Percentiles rank a stretch among this genome's conserved stretches.
phyloP scores from a whole-genome alignment of 1,140 invertebrate genomes.

The Brachionus rubens region DNA sequence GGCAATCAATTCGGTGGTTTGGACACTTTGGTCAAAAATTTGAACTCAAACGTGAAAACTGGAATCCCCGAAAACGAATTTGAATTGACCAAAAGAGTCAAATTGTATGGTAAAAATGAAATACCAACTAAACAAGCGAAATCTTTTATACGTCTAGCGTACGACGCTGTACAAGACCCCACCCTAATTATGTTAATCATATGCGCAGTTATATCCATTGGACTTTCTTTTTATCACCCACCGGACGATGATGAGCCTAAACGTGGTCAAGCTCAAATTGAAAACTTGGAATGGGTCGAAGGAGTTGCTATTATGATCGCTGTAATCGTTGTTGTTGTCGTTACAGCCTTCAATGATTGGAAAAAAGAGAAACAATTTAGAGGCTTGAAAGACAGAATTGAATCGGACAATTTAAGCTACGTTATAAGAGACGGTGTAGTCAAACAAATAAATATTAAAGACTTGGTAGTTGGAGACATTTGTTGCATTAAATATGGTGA shows the following conservation, averaged over 20 bases:
- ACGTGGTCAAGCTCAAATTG: neutral
- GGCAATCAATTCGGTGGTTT: too few species aligned
- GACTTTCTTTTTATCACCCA: constrained; percentile 58
- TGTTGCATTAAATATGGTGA: constrained; percentile 78
- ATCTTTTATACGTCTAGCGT: constrained; percentile 94
- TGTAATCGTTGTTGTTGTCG: constrained; percentile 93
- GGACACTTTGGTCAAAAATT: too few species aligned
- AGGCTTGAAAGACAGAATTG: constrained; percentile 93
- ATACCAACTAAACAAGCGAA: constrained; percentile 99
- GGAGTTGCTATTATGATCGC: constrained; percentile 94
- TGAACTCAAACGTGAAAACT: too few species aligned
- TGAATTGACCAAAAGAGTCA: constrained; percentile 82
- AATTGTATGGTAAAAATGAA: constrained; percentile 92
- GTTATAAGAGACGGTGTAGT: constrained; percentile 87
- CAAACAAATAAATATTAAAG: constrained; percentile 88
- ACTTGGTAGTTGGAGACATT: constrained; percentile 97
- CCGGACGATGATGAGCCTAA: too few species aligned
- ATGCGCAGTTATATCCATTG: constrained; percentile 59
- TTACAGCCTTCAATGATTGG: constrained; percentile 98
- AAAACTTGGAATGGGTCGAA: constrained; percentile 76
- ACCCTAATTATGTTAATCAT: constrained; percentile 82
- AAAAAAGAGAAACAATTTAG: constrained; percentile 96
- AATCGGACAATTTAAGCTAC: constrained; percentile 96
- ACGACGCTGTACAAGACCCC: constrained; percentile 98
- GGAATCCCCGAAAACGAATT: too few species aligned